These are phyloP conservation scores for Chymomyza costata DNA, from an alignment of 1,140 invertebrate species.

Conservation along the genomic window DNA sequence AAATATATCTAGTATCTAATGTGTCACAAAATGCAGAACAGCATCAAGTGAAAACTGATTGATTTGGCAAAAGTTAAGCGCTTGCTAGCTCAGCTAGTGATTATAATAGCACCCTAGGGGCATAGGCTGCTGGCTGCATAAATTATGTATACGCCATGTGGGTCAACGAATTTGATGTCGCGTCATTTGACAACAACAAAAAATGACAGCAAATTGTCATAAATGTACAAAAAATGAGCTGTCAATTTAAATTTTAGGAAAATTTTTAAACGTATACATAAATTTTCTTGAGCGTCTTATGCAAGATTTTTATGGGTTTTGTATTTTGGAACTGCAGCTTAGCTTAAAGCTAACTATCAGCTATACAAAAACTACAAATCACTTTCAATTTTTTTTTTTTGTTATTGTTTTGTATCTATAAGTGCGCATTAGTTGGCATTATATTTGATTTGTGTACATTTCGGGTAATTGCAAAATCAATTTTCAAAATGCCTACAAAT, in stretches of 20 bases:
- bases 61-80: too few species aligned
- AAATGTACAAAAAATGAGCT: slow-evolving; percentile 49
- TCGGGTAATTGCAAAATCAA: slow-evolving; percentile 30
- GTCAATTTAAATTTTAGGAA: slow-evolving; percentile 37
- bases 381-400: slow-evolving; percentile 40
- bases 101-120: too few species aligned
- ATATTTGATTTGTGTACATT: slow-evolving; percentile 1
- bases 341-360: not conserved
- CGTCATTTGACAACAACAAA: slow-evolving; percentile 14
- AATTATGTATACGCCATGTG: slow-evolving; percentile 39
- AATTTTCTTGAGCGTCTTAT: slow-evolving; percentile 12
- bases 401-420: too few species aligned
- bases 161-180: slow-evolving; percentile 51
- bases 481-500: slow-evolving; percentile 22
- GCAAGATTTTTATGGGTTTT: slow-evolving; percentile 12
- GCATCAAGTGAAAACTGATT: too few species aligned
- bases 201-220: slow-evolving; percentile 34
- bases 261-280: slow-evolving; percentile 32
- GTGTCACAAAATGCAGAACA: too few species aligned
- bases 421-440: not conserved
- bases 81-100: too few species aligned
- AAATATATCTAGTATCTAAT: too few species aligned
- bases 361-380: slow-evolving; percentile 32
- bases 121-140: slow-evolving; percentile 2
- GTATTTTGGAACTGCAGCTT: too few species aligned